A percentile compares a stretch with the other conserved stretches of the same genome.
Evolutionary conservation across 2,888 invertebrate genomes (phyloP).

Genomic region (Sesia apiformis): DNA sequence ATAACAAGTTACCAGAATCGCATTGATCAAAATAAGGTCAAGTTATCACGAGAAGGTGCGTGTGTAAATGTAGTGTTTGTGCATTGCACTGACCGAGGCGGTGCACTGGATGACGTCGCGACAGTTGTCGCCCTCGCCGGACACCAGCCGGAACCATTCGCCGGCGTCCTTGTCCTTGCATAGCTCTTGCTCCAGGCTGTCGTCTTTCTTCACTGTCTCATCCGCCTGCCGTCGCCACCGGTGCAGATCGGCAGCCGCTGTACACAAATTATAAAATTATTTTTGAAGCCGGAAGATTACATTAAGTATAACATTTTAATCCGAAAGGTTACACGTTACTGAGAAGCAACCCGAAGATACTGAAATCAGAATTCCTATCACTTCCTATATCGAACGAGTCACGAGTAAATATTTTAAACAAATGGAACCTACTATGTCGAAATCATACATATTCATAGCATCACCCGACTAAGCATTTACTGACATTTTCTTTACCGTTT

Average conservation of each 20-base stretch:
- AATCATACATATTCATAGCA: not conserved
- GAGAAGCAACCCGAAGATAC: too few relatives aligned
- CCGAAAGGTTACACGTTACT: too few relatives aligned
- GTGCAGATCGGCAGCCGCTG: slow-evolving; percentile 60
- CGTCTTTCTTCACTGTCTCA: slow-evolving; percentile 83
- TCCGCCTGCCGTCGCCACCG: slow-evolving; percentile 82
- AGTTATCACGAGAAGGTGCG: not conserved
- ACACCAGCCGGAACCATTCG: slow-evolving; percentile 94
- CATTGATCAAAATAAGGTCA: slow-evolving; percentile 9
- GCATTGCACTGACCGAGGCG: slow-evolving; percentile 81
- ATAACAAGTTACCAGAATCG: not conserved
- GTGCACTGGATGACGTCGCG: slow-evolving; percentile 97
- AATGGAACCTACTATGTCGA: not conserved
- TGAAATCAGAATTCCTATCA: too few relatives aligned
- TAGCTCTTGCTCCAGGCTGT: slow-evolving; percentile 90
- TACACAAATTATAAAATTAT: slow-evolving; percentile 1
- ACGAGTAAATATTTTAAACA: too few relatives aligned
- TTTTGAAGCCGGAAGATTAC: too few relatives aligned
- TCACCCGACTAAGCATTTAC: slow-evolving; percentile 1
- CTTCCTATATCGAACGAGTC: too few relatives aligned
- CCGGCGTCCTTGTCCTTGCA: slow-evolving; percentile 96
- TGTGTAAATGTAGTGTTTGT: not conserved
- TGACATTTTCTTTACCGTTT: slow-evolving; percentile 18
- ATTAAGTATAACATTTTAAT: too few relatives aligned
- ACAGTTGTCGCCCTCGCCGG: slow-evolving; percentile 93